Percentiles rank a stretch among this genome's conserved stretches.
phyloP scores from a whole-genome alignment of 1,140 invertebrate genomes.

The Trichonephila inaurata region DNA sequence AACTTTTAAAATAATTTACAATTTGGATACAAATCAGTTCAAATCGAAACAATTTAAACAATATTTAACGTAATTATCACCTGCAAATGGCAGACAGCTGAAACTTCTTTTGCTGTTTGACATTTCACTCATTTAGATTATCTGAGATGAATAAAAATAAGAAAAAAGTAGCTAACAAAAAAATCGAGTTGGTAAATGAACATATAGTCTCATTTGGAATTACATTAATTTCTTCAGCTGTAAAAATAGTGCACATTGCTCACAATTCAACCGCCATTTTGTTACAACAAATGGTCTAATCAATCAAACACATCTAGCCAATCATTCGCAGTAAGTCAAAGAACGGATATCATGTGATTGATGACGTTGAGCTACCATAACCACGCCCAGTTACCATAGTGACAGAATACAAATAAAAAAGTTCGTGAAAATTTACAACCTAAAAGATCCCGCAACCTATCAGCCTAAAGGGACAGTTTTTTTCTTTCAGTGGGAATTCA shows the following conservation, averaged over 20 bases:
- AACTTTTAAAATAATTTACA: too few species aligned
- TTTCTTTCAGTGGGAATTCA: constrained; percentile 20
- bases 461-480: not conserved
- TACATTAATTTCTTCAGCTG: too few species aligned
- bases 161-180: too few species aligned
- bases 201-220: too few species aligned
- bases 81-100: not conserved
- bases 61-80: too few species aligned
- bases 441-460: constrained; percentile 23
- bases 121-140: too few species aligned
- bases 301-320: constrained; percentile 40
- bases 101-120: not conserved
- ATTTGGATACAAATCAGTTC: too few species aligned
- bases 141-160: too few species aligned
- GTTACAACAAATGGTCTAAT: not conserved
- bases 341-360: constrained; percentile 58
- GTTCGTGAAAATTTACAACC: constrained; percentile 18
- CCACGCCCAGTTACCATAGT: constrained; percentile 64
- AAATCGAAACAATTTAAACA: too few species aligned
- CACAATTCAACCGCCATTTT: not conserved
- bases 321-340: constrained; percentile 22
- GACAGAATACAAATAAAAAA: constrained; percentile 63
- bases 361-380: constrained; percentile 43
- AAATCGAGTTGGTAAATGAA: too few species aligned
- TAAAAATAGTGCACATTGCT: too few species aligned